Base-by-base conservation (phyloP, 2,797 vertebrate genomes). In the Myoxocephalus aenaeus region DNA sequence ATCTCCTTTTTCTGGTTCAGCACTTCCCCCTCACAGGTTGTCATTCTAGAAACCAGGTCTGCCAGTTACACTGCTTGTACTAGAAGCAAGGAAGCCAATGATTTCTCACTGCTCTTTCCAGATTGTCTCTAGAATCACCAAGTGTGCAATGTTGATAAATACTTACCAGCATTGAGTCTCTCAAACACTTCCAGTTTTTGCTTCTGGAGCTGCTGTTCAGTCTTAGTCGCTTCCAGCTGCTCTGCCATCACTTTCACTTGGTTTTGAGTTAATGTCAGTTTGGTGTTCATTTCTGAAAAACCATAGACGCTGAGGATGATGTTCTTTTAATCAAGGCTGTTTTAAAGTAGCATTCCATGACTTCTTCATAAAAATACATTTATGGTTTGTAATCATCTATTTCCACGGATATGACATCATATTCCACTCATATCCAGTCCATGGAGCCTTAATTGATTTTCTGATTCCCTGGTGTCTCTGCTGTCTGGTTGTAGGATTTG, bases 201-300 rank as follows among this genome's bases (percentile, higher is more conserved):
- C 63, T 44, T 38, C 42, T 69, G 57, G 56, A 76, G 64, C 59
- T 68, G 40, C 66, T 61, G 69, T 40, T 82, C 22, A 44, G 40
- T 25, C 54, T 63, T 15, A 34, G 36, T 54, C 1, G 0, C 48
- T 54, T 72, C 29, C 29, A 32, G 6, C 42, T 44, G 14, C 42
- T 13, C 40, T 42, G 3, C 4, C 40, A 42, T 13, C 12, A 5
- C 29, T 32, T 66, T 83, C 81, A 73, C 32, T 62, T 84, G 85
- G 66, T 87, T 86, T 83, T 83, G 74, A 38, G 51, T 22, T 44
- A 10, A 54, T 86, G 85, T 82, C 81, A 85, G 70, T 84, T 71
- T 76, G 71, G 7, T 65, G 54, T 57, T 73, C 73, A 40, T 82
- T 65, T 48, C 76, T 81, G 61, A 82, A 84, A 83, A 46, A 72